These are phyloP conservation scores for Leptodactylus fuscus DNA, from an alignment of 2,113 vertebrate genomes.

Conservation along the genomic window DNA sequence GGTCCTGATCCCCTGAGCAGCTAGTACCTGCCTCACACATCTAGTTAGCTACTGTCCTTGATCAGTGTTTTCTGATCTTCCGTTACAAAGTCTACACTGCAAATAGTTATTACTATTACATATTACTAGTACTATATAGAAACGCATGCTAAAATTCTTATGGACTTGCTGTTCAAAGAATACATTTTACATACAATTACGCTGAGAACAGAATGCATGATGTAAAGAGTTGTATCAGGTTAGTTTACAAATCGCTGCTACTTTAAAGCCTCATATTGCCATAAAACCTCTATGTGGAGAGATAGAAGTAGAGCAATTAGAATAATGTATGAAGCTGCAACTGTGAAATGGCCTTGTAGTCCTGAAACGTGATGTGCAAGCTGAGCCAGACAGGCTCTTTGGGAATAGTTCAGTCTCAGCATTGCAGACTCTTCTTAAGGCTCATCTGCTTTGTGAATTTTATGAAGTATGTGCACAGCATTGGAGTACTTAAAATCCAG, in stretches of 20 bases:
- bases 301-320: slow-evolving; percentile 2
- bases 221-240: background rate
- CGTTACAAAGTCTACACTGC: too few species aligned
- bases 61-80: too few species aligned
- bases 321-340: slow-evolving; percentile 35
- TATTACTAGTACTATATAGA: too few species aligned
- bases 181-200: too few species aligned
- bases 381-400: slow-evolving; percentile 8
- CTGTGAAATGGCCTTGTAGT: slow-evolving; percentile 36
- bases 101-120: too few species aligned
- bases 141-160: too few species aligned
- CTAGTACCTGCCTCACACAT: too few species aligned
- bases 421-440: background rate
- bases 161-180: too few species aligned
- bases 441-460: slow-evolving; percentile 16
- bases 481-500: background rate
- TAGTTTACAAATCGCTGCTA: background rate
- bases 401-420: slow-evolving; percentile 11
- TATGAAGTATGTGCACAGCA: slow-evolving; percentile 5
- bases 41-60: too few species aligned
- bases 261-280: background rate
- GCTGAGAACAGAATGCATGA: background rate
- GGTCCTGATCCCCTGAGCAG: too few species aligned
- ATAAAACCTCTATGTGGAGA: slow-evolving; percentile 31
- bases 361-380: slow-evolving; percentile 13